Percentiles rank a stretch among this genome's conserved stretches.
These are phyloP conservation scores for Ascidia mentula DNA, from an alignment of 23 tunicate species.

Conservation along the genomic window DNA sequence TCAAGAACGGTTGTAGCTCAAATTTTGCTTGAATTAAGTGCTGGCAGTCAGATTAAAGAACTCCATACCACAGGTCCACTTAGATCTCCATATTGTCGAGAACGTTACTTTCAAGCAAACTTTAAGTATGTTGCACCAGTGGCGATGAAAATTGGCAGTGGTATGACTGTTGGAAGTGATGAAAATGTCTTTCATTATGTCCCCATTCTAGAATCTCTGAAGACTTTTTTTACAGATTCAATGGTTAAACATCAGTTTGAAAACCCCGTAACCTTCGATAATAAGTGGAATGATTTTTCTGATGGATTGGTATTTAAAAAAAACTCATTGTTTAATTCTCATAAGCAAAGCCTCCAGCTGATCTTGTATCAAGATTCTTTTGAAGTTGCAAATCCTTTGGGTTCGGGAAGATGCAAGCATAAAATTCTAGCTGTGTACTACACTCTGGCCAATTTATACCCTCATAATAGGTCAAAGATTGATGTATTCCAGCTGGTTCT, in stretches of 20 bases:
- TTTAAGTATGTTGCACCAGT: neutral
- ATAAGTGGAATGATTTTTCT: neutral
- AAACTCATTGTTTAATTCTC: neutral
- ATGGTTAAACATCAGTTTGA: neutral
- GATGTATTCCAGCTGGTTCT: slow-evolving; percentile 33
- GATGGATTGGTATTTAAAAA: slow-evolving; percentile 11
- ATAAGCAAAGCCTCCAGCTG: neutral
- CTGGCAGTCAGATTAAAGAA: too few relatives aligned
- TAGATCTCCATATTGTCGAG: neutral
- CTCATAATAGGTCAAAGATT: slow-evolving; percentile 18
- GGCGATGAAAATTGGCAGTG: neutral
- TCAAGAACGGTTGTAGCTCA: too few relatives aligned
- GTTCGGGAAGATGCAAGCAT: slow-evolving; percentile 21
- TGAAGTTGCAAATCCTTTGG: slow-evolving; percentile 39
- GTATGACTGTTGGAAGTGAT: neutral
- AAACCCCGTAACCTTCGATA: neutral
- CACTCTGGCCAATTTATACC: slow-evolving; percentile 27
- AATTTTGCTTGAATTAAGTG: too few relatives aligned
- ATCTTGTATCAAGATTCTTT: slow-evolving; percentile 39
- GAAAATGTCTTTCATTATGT: neutral
- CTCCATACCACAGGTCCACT: neutral
- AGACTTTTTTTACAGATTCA: neutral
- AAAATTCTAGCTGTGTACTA: slow-evolving; percentile 37
- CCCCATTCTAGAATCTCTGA: neutral
- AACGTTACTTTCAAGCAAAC: neutral